Evolutionary conservation across 2,888 invertebrate species (phyloP).

Genomic region (Aporophyla lueneburgensis): DNA sequence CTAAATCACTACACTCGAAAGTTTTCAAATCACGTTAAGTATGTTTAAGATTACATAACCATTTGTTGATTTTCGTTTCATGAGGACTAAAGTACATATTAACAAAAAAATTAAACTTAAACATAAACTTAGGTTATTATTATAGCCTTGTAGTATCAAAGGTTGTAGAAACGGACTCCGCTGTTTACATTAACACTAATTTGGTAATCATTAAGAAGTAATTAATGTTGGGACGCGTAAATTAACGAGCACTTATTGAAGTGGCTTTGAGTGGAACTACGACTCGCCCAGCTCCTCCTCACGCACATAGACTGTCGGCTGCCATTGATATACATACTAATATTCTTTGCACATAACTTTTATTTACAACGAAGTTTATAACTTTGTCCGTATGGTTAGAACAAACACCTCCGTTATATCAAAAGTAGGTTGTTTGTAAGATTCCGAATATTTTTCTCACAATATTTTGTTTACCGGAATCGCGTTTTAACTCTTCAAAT

Average conservation of each 20-base stretch:
- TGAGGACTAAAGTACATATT: not conserved
- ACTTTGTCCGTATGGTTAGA: not conserved
- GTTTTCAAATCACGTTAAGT: constrained; percentile 23
- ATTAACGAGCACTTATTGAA: constrained; percentile 44
- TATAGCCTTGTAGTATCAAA: constrained; percentile 13
- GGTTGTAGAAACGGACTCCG: constrained; percentile 3
- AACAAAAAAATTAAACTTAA: constrained; percentile 3
- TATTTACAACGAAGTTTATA: not conserved
- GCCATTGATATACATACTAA: constrained; percentile 1
- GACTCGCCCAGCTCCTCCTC: constrained; percentile 12
- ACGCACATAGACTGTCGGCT: constrained; percentile 10
- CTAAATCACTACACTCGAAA: not conserved
- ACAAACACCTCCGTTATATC: not conserved
- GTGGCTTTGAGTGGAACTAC: constrained; percentile 15
- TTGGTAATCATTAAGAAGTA: constrained; percentile 34
- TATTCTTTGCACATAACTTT: constrained; percentile 5
- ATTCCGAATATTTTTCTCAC: not conserved
- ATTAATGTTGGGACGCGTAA: constrained; percentile 42
- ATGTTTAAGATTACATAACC: not conserved
- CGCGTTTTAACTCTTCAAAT: not conserved
- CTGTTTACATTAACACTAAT: constrained; percentile 39
- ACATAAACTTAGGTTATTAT: not conserved
- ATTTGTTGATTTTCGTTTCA: not conserved
- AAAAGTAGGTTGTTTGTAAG: not conserved
- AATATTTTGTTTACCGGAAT: not conserved